A percentile compares a stretch with the other conserved stretches of the same genome.
Evolutionary conservation across 2,888 invertebrate species (phyloP).

Genomic region (Eupithecia subfuscata): DNA sequence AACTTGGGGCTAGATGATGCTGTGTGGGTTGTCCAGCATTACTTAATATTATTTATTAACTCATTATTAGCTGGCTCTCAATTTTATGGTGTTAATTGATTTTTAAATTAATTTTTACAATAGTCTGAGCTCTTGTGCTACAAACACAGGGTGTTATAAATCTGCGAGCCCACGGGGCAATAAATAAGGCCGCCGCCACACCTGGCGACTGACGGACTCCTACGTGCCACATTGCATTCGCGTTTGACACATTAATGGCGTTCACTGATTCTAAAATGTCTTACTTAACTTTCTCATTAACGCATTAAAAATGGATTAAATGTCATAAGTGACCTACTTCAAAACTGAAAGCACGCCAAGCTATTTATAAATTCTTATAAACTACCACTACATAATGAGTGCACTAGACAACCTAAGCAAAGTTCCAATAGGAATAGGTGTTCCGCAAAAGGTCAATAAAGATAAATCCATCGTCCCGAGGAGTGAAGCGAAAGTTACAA

Average conservation of each 20-base stretch:
- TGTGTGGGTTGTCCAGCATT: no score
- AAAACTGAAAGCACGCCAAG: neutral
- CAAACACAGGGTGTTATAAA: slow-evolving; percentile 58
- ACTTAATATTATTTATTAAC: no score
- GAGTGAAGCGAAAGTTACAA: slow-evolving; percentile 25
- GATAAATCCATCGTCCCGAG: neutral
- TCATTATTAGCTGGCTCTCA: no score
- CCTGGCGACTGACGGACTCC: slow-evolving; percentile 72
- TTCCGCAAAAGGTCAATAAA: neutral
- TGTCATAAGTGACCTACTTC: neutral
- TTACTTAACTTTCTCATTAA: neutral
- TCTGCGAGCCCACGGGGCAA: slow-evolving; percentile 61
- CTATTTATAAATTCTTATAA: neutral
- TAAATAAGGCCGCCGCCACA: slow-evolving; percentile 71
- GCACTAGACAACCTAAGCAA: no score
- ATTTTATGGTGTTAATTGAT: neutral
- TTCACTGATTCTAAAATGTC: neutral
- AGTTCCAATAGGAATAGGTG: neutral
- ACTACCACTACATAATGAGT: neutral
- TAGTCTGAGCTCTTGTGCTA: slow-evolving; percentile 28
- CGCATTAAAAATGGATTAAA: neutral
- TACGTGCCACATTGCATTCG: slow-evolving; percentile 52
- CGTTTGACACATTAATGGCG: neutral
- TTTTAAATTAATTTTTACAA: neutral
- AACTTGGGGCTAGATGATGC: no score